Base-by-base conservation (phyloP, 2,113 vertebrate species). In the Pseudopodoces humilis region DNA sequence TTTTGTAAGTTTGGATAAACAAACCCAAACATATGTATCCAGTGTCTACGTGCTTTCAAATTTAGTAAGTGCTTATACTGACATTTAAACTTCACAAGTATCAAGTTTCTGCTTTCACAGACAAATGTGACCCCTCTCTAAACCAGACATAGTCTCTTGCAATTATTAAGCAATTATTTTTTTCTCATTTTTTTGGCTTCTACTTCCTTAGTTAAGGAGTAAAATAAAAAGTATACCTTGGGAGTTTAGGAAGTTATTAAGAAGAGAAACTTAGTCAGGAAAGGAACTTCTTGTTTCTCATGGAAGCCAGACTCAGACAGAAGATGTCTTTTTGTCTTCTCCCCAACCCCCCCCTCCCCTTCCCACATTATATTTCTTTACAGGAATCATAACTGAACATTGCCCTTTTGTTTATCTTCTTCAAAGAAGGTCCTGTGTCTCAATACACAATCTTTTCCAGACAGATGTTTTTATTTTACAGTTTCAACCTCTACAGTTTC, bases 241-340 rank as follows among this genome's bases (percentile, higher is more conserved):
- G 69, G 90, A 93, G 75, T 95, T 88, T 95, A 69, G 77, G 81
- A 93, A 96, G 82, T 83, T 85, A 93, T 91, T 94, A 80, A 94
- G 60, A 96, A 96, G 44, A 93, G 93, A 95, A 95, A 62, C 68
- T 93, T 83, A 75, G 22, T 43, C 60, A 50, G 28, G 68, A 88
- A 88, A 89, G 10, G 78, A 95, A 94, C 70, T 96, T 84, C 70
- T 87, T 94, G 41, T 97, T 97, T 96, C 78, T 93, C 75, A 89
- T 31, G 55, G 68, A 59, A 85, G 3, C 20, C 50, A 81, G 74
- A 83, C 21, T 74, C 59, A 89, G 55, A 83, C 50, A 88, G 63
- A 95, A 58, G 31, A 65, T 4, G 7, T 41, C 6, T 50, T 83
- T 47, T 62, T 31, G 33, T 64, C 6, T 85, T 86, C 30, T 33